These are phyloP conservation scores for Trachelus tabidus DNA, from an alignment of 2,888 invertebrate species.

Conservation along the genomic window DNA sequence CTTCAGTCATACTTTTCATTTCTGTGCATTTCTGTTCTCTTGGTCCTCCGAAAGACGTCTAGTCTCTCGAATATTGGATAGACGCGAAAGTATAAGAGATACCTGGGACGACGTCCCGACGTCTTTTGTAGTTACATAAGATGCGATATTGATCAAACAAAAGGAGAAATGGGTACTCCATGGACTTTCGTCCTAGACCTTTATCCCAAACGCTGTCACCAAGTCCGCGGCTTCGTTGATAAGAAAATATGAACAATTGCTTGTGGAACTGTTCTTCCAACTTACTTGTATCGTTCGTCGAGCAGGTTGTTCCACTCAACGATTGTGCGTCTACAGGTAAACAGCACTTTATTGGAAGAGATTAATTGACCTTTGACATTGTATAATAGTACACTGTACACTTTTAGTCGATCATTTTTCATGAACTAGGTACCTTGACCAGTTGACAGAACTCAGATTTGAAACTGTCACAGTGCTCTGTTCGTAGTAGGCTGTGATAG, in stretches of 20 bases:
- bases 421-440: no score
- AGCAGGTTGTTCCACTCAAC: constrained; percentile 26
- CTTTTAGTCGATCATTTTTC: no score
- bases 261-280: constrained; percentile 32
- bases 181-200: constrained; percentile 20
- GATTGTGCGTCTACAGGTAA: constrained; percentile 23
- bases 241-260: constrained; percentile 28
- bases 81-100: not conserved
- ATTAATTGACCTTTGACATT: no score
- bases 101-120: not conserved
- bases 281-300: constrained; percentile 29
- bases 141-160: constrained; percentile 59
- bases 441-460: no score
- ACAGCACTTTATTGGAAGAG: not conserved
- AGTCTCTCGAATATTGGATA: not conserved
- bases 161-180: constrained; percentile 39
- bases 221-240: not conserved
- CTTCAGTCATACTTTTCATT: not conserved
- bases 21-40: not conserved
- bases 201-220: constrained; percentile 14
- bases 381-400: no score
- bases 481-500: no score
- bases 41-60: not conserved
- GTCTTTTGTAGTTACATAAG: constrained; percentile 20
- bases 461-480: no score